Conservation (phyloP, 1,140 invertebrate species). For the Rhizoglyphus robini region DNA sequence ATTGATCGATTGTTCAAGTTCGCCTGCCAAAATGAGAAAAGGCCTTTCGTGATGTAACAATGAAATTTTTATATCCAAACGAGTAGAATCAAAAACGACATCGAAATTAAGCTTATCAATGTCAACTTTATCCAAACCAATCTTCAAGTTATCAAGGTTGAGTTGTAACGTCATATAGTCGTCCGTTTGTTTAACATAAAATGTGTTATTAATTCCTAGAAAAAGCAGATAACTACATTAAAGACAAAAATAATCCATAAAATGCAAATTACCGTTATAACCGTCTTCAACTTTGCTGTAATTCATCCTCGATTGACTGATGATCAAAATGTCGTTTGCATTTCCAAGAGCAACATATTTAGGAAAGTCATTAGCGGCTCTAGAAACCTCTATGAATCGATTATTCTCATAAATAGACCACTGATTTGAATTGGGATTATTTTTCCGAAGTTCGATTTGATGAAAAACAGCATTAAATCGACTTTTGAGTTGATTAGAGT, state of each 20-base stretch:
- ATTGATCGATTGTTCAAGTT: too few species aligned
- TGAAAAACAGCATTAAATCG: background rate
- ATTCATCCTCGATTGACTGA: constrained; percentile 1
- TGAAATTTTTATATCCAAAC: background rate
- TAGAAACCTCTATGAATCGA: background rate
- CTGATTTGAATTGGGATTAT: background rate
- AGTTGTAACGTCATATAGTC: background rate
- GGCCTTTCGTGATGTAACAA: too few species aligned
- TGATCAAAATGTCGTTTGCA: background rate
- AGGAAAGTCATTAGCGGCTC: constrained; percentile 2
- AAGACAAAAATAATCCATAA: background rate
- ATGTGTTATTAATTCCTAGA: too few species aligned
- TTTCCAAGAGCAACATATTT: background rate
- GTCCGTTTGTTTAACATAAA: background rate
- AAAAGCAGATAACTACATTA: too few species aligned
- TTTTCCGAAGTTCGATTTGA: background rate
- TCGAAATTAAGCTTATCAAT: background rate
- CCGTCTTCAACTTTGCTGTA: background rate
- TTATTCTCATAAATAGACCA: background rate
- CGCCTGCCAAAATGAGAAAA: too few species aligned
- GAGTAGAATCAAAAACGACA: background rate
- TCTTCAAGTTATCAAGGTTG: background rate
- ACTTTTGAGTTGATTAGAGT: background rate
- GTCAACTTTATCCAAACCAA: background rate
- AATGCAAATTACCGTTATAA: too few species aligned